A percentile compares a stretch with the other conserved stretches of the same genome.
These are phyloP conservation scores for Anthonomus grandis DNA, from an alignment of 1,140 invertebrate genomes.

Conservation along the genomic window DNA sequence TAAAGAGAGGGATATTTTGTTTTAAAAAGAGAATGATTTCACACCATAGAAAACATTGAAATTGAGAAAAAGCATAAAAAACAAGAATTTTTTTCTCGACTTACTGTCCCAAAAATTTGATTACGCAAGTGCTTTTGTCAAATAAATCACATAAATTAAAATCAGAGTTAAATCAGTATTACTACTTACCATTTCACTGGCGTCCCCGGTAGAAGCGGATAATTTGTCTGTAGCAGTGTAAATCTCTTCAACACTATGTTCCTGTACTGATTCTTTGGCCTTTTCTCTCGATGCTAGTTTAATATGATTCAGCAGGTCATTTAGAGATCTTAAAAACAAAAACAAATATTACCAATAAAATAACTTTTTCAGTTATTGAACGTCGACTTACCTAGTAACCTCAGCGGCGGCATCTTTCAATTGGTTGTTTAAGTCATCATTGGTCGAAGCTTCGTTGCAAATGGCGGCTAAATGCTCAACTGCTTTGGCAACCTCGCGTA, in stretches of 20 bases:
- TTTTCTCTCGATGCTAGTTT: conserved; percentile 55
- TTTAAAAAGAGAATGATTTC: too few relatives aligned
- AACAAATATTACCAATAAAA: background rate
- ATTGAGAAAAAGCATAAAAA: too few relatives aligned
- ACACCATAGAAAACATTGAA: too few relatives aligned
- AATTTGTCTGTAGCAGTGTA: conserved; percentile 86
- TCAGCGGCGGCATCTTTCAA: conserved; percentile 80
- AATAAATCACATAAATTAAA: too few relatives aligned
- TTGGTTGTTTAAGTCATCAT: conserved; percentile 71
- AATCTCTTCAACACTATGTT: conserved; percentile 83
- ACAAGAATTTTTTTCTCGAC: too few relatives aligned
- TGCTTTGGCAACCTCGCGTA: conserved; percentile 87
- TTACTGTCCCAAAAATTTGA: background rate
- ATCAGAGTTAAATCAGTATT: background rate
- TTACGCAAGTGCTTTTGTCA: background rate
- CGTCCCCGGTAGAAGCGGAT: conserved; percentile 77
- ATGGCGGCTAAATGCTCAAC: conserved; percentile 88
- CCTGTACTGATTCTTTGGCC: conserved; percentile 60
- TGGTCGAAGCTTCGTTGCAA: conserved; percentile 65
- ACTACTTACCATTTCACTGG: conserved; percentile 94
- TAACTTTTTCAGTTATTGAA: background rate
- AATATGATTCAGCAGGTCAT: conserved; percentile 88
- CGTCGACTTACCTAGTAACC: conserved; percentile 65
- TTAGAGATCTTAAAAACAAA: conserved; percentile 60
- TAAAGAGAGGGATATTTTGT: too few relatives aligned